phyloP scores from a whole-genome alignment of 2,113 vertebrate species.

The Odobenus rosmarus region DNA sequence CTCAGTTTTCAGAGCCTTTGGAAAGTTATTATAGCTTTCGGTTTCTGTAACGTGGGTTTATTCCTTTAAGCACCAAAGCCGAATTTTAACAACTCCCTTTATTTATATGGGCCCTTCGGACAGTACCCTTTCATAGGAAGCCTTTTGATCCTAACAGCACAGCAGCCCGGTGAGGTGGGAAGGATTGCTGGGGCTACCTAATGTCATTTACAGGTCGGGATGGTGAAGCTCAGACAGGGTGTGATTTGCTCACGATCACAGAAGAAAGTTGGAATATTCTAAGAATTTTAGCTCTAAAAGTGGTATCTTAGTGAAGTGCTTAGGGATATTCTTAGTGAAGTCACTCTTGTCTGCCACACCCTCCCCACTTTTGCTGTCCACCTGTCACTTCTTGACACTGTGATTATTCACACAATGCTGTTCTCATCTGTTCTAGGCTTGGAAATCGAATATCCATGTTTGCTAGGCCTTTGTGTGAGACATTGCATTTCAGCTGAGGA shows the following conservation, averaged over 20 bases:
- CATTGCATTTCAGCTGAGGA: background rate
- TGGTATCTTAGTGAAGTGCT: background rate
- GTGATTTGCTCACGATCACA: background rate
- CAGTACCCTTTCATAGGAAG: conserved; percentile 24
- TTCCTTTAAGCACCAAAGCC: conserved; percentile 7
- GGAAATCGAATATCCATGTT: background rate
- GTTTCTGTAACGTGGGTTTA: conserved; percentile 36
- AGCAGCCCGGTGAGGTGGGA: background rate
- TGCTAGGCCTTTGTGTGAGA: background rate
- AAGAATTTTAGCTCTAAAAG: conserved; percentile 21
- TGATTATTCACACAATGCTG: background rate
- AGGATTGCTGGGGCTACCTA: background rate
- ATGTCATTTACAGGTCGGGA: background rate
- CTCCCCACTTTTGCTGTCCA: background rate
- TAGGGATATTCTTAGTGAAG: background rate
- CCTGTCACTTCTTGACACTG: conserved; percentile 52
- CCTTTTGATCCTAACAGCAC: conserved; percentile 46
- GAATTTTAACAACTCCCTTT: conserved; percentile 19
- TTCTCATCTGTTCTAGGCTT: conserved; percentile 3
- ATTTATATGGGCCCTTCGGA: background rate
- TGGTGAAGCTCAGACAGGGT: background rate
- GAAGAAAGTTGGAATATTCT: background rate
- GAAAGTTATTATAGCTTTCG: conserved; percentile 24
- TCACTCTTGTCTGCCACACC: background rate
- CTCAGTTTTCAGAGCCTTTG: conserved; percentile 28